phyloP scores from a whole-genome alignment of 2,113 vertebrate species.

The Globicephala melas region DNA sequence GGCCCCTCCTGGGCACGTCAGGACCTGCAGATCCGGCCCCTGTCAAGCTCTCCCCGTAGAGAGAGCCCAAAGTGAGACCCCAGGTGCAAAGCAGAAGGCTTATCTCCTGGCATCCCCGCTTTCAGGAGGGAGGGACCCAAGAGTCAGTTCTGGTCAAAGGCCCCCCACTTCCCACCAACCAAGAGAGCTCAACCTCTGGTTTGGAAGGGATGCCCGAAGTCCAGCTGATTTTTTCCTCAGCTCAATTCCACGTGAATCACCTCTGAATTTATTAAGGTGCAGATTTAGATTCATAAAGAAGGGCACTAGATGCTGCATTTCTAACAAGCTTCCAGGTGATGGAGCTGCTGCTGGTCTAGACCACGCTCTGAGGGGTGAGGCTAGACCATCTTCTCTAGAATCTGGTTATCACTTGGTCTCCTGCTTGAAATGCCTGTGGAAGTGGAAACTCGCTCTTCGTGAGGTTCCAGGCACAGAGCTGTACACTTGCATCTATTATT shows the following conservation, averaged over 20 bases:
- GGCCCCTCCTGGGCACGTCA: background rate
- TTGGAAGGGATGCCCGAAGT: background rate
- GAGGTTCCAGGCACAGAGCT: background rate
- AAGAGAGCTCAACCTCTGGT: background rate
- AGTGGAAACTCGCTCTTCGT: rapidly evolving
- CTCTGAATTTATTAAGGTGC: background rate
- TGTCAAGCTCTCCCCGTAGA: too few relatives aligned
- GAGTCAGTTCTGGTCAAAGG: background rate
- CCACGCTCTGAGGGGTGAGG: background rate
- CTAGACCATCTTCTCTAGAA: background rate
- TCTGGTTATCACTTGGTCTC: background rate
- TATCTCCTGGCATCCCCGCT: background rate
- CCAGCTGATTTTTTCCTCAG: background rate
- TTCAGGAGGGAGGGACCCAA: background rate
- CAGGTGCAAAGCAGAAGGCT: background rate
- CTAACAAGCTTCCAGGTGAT: background rate
- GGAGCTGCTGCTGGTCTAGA: background rate
- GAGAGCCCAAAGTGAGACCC: background rate
- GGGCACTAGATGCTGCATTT: background rate
- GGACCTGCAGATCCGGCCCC: background rate
- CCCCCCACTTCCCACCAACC: background rate
- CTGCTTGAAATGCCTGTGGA: background rate
- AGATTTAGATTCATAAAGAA: background rate
- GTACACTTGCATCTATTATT: rapidly evolving
- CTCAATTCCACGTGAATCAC: background rate